phyloP scores from a whole-genome alignment of 2,888 invertebrate species.

The Dyspetes luteomarginatus region DNA sequence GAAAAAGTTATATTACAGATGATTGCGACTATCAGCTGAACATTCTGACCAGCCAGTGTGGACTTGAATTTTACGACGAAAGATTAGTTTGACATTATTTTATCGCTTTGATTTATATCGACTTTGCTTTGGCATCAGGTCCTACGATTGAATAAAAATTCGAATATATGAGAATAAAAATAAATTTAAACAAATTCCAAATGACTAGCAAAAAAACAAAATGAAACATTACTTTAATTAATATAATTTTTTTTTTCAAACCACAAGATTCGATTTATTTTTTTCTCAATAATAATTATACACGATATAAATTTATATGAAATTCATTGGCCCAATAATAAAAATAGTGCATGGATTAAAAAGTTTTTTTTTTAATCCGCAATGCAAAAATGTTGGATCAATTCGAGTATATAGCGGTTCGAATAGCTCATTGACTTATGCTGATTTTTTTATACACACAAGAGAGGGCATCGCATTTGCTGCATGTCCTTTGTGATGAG shows the following conservation, averaged over 20 bases:
- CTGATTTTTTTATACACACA: conserved; percentile 12
- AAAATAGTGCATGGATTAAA: neutral
- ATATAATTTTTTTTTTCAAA: too few relatives aligned
- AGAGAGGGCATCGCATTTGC: conserved; percentile 6
- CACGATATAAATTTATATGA: neutral
- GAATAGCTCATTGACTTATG: conserved; percentile 39
- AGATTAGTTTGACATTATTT: neutral
- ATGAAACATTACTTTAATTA: too few relatives aligned
- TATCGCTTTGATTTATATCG: neutral
- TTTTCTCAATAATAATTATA: too few relatives aligned
- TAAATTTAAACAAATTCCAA: too few relatives aligned
- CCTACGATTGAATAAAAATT: too few relatives aligned
- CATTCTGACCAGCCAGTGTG: neutral
- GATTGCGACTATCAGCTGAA: neutral
- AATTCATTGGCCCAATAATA: neutral
- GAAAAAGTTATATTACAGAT: neutral
- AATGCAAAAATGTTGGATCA: neutral
- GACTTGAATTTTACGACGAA: neutral
- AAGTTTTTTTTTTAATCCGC: too few relatives aligned
- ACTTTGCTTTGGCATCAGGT: neutral
- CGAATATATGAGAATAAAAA: too few relatives aligned
- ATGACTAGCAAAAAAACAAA: too few relatives aligned
- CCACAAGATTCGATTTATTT: too few relatives aligned
- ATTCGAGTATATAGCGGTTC: neutral
- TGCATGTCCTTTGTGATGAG: neutral